These are phyloP conservation scores for Xenops minutus DNA, from an alignment of 2,797 vertebrate species.

Conservation along the genomic window DNA sequence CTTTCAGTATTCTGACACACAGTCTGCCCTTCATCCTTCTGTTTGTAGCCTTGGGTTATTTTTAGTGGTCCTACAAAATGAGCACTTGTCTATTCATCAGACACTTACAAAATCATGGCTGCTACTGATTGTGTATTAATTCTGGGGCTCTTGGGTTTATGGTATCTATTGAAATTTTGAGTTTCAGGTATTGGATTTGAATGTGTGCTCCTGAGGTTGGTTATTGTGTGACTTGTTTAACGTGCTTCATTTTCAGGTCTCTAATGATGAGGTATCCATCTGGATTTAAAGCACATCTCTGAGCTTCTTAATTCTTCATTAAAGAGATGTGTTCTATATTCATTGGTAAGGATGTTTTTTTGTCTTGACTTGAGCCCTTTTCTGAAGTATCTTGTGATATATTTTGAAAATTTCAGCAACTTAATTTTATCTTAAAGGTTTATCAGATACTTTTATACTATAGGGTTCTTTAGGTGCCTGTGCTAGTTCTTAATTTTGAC, in stretches of 20 bases:
- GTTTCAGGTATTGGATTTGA: neutral
- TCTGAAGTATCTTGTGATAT: neutral
- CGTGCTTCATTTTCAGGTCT: constrained; percentile 46
- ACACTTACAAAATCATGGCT: neutral
- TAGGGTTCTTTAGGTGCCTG: neutral
- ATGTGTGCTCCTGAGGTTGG: neutral
- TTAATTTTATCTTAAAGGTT: neutral
- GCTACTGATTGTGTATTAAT: neutral
- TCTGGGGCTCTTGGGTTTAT: neutral
- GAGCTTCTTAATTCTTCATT: constrained; percentile 15
- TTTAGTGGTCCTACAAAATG: neutral
- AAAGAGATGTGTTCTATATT: constrained; percentile 54
- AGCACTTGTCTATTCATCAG: neutral
- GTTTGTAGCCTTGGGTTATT: neutral
- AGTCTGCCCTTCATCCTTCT: neutral
- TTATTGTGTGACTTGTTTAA: neutral
- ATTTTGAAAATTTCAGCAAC: neutral
- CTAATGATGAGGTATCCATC: constrained; percentile 26
- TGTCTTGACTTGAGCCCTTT: neutral
- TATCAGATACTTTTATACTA: neutral
- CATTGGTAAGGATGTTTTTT: constrained; percentile 42
- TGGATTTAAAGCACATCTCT: constrained; percentile 29
- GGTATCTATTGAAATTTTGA: neutral
- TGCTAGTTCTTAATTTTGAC: neutral
- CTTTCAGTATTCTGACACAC: neutral